Evolutionary conservation across 2,113 vertebrate species (phyloP), one percentile per base, ranked within the genome.

Genomic region (Eonycteris spelaea): DNA sequence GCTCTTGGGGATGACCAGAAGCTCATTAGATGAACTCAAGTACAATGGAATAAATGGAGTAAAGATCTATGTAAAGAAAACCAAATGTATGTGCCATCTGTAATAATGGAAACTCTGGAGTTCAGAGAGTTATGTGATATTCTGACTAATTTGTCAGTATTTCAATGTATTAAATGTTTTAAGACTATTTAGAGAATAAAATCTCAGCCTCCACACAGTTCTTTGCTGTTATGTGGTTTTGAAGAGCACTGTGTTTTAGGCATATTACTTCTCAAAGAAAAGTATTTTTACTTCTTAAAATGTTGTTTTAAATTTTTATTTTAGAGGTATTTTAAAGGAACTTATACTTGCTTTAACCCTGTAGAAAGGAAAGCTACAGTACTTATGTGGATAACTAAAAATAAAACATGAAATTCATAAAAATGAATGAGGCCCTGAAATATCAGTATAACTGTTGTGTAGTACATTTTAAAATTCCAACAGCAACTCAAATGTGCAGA

Each of bases 1-100:
- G 40, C n/a, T 45, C 18, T 21, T 83, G 86, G 51, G 40, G 51
- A 33, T 43, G 51, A 63, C 55, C 28, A 90, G 77, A 92, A 86
- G 67, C 82, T 63, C 68, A 14, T 95, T 75, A 92, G 65, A 95
- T 35, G 84, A 55, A 67, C 18, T 79, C 28, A 74, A 85, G 55
- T 26, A 97, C 86, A 80, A n/a, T 94, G 97, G 95, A 95, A 90
- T 91, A 78, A 89, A 30, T 59, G 51, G 59, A 89, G 82, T 93
- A n/a, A 97, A 73, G 63, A 21, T 68, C 86, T 73, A 57, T 45
- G 48, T 83, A 86, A 88, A 93, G 86, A 84, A 93, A 88, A 78
- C 48, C 65, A 91, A 92, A 80, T 84, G 65, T 11, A 61, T 57
- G 35, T 93, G 63, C 74, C 85, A 78, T 73, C 55, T 82, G 43